Evolutionary conservation across 2,888 invertebrate genomes (phyloP).

Genomic region (Elegia similella): DNA sequence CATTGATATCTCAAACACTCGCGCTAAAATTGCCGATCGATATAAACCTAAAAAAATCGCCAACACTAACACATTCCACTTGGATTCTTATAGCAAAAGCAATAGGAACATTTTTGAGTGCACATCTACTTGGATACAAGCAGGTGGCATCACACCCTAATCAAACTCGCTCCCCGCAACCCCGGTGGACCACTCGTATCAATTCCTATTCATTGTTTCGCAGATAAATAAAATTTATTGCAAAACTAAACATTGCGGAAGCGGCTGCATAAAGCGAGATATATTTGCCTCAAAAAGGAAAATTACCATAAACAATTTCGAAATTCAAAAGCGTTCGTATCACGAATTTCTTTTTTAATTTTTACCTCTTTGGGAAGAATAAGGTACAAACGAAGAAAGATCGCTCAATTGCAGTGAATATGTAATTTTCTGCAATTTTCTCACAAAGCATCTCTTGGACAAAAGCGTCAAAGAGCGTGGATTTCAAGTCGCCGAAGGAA

Average conservation of each 20-base stretch:
- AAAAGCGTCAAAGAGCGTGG: no score
- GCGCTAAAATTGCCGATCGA: slow-evolving; percentile 10
- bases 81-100: background rate
- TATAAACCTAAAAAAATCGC: slow-evolving; percentile 2
- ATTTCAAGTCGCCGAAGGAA: no score
- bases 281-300: slow-evolving; percentile 3
- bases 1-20: slow-evolving; percentile 2
- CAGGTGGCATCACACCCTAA: slow-evolving; percentile 36
- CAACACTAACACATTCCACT: background rate
- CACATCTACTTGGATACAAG: slow-evolving; percentile 17
- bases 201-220: slow-evolving; percentile 15
- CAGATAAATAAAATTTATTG: slow-evolving; percentile 17
- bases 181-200: slow-evolving; percentile 20
- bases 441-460: no score
- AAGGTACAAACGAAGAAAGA: background rate
- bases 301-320: slow-evolving; percentile 8
- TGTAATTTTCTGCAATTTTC: no score
- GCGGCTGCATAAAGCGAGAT: background rate
- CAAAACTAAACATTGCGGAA: slow-evolving; percentile 11
- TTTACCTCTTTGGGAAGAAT: background rate
- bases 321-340: background rate
- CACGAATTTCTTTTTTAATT: background rate
- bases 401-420: no score
- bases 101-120: background rate
- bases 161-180: slow-evolving; percentile 30